Conservation (phyloP, 1,140 invertebrate species). For the Cephus cinctus region DNA sequence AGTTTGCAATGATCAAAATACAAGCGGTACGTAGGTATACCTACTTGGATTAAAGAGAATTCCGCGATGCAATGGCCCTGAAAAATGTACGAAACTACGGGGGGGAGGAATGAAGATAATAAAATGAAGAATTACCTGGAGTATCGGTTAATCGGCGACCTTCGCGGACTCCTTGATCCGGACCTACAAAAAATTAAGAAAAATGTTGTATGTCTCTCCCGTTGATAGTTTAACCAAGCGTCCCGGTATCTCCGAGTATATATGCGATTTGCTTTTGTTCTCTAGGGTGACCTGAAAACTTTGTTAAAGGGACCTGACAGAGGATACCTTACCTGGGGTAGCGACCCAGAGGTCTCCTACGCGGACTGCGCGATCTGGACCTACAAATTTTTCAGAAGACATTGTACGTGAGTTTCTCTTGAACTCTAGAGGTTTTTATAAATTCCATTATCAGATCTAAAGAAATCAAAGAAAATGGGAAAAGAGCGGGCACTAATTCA, state of each 20-base stretch:
- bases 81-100: conserved; percentile 26
- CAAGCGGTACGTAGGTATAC: conserved; percentile 38
- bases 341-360: conserved; percentile 34
- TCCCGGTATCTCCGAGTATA: conserved; percentile 16
- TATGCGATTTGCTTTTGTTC: conserved; percentile 21
- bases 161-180: conserved; percentile 40
- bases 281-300: conserved; percentile 41
- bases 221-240: conserved; percentile 16
- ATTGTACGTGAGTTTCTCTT: conserved; percentile 30
- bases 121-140: conserved; percentile 41
- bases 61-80: conserved; percentile 31
- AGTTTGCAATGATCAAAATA: conserved; percentile 27
- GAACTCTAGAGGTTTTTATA: too few species aligned
- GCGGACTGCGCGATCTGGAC: conserved; percentile 41
- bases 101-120: conserved; percentile 15
- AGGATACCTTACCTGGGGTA: conserved; percentile 44
- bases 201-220: conserved; percentile 31
- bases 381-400: conserved; percentile 42
- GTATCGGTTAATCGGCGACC: conserved; percentile 27
- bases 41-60: conserved; percentile 33
- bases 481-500: background rate
- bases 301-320: conserved; percentile 1
- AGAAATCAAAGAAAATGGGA: too few species aligned
- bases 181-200: conserved; percentile 48
- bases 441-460: too few species aligned